Evolutionary conservation across 2,797 vertebrate species (phyloP).

Genomic region (Kryptopterus vitreolus): DNA sequence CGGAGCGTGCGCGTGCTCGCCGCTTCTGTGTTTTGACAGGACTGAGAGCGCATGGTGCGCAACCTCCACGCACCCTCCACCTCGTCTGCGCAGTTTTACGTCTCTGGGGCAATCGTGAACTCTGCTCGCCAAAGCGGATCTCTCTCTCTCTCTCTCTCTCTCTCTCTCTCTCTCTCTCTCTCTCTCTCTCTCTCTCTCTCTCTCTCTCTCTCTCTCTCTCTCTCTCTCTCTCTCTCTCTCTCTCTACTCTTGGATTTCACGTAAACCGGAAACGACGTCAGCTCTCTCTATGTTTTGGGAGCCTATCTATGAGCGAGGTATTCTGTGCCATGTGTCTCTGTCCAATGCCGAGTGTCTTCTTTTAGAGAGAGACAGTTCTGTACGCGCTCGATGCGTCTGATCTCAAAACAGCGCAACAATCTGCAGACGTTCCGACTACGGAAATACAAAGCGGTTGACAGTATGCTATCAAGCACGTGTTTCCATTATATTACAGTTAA

Average conservation of each 20-base stretch:
- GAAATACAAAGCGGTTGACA: neutral
- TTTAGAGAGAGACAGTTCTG: neutral
- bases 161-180: no score
- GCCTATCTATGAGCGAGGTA: conserved; percentile 59
- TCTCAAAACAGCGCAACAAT: neutral
- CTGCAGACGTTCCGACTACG: neutral
- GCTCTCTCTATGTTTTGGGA: conserved; percentile 68
- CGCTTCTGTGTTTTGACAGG: conserved; percentile 64
- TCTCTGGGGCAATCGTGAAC: conserved; percentile 70
- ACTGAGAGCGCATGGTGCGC: conserved; percentile 49
- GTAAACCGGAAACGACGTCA: conserved; percentile 81
- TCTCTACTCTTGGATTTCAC: neutral
- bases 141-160: no score
- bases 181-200: no score
- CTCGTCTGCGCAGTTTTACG: conserved; percentile 67
- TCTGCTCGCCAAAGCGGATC: conserved; percentile 53
- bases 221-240: no score
- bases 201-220: no score
- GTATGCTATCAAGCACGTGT: neutral
- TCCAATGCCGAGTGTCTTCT: conserved; percentile 13
- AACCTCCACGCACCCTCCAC: conserved; percentile 32
- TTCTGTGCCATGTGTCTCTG: neutral
- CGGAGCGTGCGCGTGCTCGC: conserved; percentile 5
- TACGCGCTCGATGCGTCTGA: neutral
- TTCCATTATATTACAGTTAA: no score